Conservation (phyloP, 2,888 invertebrate species). For the Sthenelais limicola region DNA sequence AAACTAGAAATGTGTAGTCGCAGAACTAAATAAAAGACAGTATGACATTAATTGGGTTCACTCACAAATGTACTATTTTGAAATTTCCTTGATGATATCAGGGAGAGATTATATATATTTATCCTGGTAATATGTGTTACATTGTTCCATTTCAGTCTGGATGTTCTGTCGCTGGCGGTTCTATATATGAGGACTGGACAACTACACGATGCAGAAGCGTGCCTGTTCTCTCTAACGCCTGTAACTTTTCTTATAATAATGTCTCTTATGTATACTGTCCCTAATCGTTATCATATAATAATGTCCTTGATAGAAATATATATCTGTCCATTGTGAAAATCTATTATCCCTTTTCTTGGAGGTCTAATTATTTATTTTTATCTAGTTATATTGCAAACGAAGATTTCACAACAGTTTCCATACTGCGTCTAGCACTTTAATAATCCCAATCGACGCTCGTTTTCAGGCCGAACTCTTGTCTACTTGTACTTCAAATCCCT, state of each 20-base stretch:
- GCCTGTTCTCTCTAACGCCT: constrained; percentile 55
- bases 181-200: constrained; percentile 60
- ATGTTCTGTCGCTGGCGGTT: constrained; percentile 56
- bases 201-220: constrained; percentile 57
- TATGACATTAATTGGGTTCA: too few relatives aligned
- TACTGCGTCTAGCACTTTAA: too few relatives aligned
- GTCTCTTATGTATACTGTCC: background rate
- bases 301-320: background rate
- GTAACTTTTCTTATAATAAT: constrained; percentile 46
- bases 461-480: constrained; percentile 53
- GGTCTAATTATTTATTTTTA: background rate
- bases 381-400: background rate
- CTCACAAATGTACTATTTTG: too few relatives aligned
- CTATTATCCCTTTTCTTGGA: background rate
- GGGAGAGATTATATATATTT: background rate
- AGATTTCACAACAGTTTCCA: too few relatives aligned
- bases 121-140: background rate
- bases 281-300: background rate
- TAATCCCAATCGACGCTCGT: constrained; percentile 23
- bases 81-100: background rate
- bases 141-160: constrained; percentile 27
- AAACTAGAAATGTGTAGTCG: too few relatives aligned
- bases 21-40: too few relatives aligned
- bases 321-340: background rate
- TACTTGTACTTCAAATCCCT: constrained; percentile 55